phyloP scores from a whole-genome alignment of 2,113 vertebrate genomes.

The Tachycineta bicolor region DNA sequence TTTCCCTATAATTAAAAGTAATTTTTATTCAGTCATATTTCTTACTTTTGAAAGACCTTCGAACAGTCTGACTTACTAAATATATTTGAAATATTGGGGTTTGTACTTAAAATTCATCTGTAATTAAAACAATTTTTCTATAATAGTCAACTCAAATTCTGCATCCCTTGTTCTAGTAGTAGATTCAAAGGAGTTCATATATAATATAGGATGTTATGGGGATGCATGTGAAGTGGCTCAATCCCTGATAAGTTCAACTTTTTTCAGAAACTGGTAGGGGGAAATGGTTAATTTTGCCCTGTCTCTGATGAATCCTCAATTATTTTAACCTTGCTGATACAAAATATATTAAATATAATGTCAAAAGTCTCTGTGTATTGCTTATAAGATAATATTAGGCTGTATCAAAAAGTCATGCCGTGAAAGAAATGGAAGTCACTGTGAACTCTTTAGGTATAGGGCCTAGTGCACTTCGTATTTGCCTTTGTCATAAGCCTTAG shows the following conservation, averaged over 20 bases:
- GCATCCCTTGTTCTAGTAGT: neutral
- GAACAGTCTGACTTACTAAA: neutral
- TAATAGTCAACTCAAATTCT: neutral
- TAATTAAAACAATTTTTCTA: conserved; percentile 6
- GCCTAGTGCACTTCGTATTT: neutral
- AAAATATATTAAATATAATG: neutral
- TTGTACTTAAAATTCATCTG: neutral
- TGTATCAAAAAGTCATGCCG: neutral
- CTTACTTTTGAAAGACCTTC: conserved; percentile 11
- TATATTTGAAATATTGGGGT: neutral
- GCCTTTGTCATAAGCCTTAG: neutral
- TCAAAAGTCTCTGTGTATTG: neutral
- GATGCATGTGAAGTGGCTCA: neutral
- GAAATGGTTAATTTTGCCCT: neutral
- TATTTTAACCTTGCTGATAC: neutral
- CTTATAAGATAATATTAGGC: neutral
- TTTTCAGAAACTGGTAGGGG: neutral
- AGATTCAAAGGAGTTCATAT: neutral
- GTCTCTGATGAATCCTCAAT: neutral
- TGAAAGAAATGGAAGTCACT: neutral
- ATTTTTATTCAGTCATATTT: conserved; percentile 37
- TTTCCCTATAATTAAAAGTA: conserved; percentile 36
- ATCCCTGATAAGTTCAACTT: neutral
- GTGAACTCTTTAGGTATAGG: neutral
- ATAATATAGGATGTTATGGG: neutral